Evolutionary conservation across 2,797 vertebrate species (phyloP).

Genomic region (Cyclura pinguis): DNA sequence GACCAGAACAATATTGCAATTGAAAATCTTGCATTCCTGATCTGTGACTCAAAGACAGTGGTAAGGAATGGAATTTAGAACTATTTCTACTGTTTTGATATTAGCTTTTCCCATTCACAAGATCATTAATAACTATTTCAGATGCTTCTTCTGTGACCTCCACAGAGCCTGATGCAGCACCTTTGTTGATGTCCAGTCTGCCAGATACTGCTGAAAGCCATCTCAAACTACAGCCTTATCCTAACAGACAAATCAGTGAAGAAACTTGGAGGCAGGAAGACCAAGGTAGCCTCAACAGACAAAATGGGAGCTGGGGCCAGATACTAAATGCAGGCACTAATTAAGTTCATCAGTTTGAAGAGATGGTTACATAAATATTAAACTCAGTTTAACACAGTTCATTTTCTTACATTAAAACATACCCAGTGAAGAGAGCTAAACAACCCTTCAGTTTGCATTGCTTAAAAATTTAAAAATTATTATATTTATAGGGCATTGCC

Average conservation of each 20-base stretch:
- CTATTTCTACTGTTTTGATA: not conserved
- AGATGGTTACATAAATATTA: not conserved
- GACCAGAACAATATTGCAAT: not conserved
- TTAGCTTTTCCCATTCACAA: not conserved
- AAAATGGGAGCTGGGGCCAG: not conserved
- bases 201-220: not conserved
- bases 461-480: not conserved
- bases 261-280: conserved; percentile 7
- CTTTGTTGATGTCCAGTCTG: not conserved
- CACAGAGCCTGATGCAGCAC: not conserved
- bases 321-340: not conserved
- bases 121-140: not conserved
- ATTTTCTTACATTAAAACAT: not conserved
- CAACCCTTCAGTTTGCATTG: not conserved
- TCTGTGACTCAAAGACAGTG: not conserved
- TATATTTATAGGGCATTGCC: not conserved
- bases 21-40: not conserved
- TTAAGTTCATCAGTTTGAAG: conserved; percentile 24
- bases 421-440: not conserved
- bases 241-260: not conserved
- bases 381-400: not conserved
- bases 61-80: not conserved
- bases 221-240: not conserved
- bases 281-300: not conserved
- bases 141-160: conserved; percentile 7